Conservation (phyloP, 1,140 invertebrate species). For the Ceratina calcarata region DNA sequence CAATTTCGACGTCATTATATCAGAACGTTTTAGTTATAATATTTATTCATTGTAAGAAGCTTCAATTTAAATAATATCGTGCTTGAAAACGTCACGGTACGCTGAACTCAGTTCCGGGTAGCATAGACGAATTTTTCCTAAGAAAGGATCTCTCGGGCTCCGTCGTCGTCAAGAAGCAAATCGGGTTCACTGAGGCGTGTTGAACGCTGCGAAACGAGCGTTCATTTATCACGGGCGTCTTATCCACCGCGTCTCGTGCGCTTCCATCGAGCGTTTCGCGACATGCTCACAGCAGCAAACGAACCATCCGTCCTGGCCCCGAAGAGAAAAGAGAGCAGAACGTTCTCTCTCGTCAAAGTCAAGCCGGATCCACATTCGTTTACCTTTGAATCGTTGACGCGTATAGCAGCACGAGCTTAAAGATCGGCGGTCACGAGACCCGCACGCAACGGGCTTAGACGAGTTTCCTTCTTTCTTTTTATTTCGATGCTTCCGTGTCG, state of each 20-base stretch:
- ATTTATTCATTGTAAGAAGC: no score
- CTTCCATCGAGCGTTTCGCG: slow-evolving; percentile 4
- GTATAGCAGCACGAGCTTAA: not conserved
- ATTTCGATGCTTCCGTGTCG: slow-evolving; percentile 30
- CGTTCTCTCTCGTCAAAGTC: slow-evolving; percentile 4
- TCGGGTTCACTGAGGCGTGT: not conserved
- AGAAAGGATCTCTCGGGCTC: not conserved
- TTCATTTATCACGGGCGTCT: slow-evolving; percentile 28
- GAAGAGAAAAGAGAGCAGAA: not conserved
- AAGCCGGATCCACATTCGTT: slow-evolving; percentile 11
- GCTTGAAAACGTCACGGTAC: no score
- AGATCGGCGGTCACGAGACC: not conserved
- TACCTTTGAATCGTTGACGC: slow-evolving; percentile 7
- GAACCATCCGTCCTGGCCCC: not conserved
- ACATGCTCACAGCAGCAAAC: no score
- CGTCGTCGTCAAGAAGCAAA: not conserved
- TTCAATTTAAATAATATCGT: no score
- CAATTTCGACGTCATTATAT: no score
- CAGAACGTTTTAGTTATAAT: no score
- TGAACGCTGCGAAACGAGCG: slow-evolving; percentile 3
- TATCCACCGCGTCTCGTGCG: not conserved
- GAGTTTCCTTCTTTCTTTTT: not conserved
- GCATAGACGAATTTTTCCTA: not conserved
- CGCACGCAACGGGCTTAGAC: not conserved
- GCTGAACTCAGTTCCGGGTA: not conserved